Conservation (phyloP, 2,888 invertebrate genomes). For the Epinotia demarniana region DNA sequence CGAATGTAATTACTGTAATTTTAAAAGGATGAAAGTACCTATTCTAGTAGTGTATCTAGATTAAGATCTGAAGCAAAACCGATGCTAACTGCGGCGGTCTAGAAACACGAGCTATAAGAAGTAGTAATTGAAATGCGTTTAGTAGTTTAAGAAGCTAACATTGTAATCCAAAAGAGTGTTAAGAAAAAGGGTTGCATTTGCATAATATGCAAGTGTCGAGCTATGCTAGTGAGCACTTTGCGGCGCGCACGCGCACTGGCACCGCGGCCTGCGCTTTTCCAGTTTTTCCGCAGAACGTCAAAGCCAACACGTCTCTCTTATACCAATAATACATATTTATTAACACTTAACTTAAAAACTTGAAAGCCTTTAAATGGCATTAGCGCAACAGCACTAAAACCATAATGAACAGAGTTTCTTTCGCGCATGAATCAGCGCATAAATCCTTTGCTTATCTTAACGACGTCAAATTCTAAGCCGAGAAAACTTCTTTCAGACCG, state of each 20-base stretch:
- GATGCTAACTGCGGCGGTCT: conserved; percentile 3
- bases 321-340: conserved; percentile 48
- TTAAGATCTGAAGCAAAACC: conserved; percentile 25
- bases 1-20: background rate
- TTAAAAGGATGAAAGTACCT: background rate
- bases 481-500: conserved; percentile 58
- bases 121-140: background rate
- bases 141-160: conserved; percentile 12
- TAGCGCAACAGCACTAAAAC: conserved; percentile 28
- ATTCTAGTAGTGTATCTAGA: background rate
- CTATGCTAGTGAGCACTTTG: background rate
- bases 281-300: conserved; percentile 60
- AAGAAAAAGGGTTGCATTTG: conserved; percentile 19
- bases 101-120: conserved; percentile 8
- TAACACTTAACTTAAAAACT: conserved; percentile 36
- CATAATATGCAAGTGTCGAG: conserved; percentile 8
- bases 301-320: conserved; percentile 51
- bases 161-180: conserved; percentile 2
- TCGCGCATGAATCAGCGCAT: conserved; percentile 51
- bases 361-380: conserved; percentile 31
- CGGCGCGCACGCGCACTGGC: conserved; percentile 12
- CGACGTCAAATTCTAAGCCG: conserved; percentile 51
- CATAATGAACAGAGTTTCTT: conserved; percentile 41
- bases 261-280: conserved; percentile 57
- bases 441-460: conserved; percentile 55